These are phyloP conservation scores for Zele albiditarsus DNA, from an alignment of 2,888 invertebrate genomes.

Conservation along the genomic window DNA sequence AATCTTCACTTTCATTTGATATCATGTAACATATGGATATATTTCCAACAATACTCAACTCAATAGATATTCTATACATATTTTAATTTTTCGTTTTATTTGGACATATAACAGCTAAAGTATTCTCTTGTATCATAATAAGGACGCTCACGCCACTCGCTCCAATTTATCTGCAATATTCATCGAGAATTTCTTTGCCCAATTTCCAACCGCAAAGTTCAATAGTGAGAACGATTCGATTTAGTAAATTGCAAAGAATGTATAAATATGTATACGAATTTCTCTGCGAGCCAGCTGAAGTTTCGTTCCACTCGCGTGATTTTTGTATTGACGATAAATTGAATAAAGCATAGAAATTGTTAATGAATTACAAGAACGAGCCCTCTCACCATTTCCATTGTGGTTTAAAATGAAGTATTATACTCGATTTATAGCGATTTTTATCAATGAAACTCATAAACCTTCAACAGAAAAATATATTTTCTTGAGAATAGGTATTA, in stretches of 20 bases:
- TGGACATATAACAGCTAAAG: too few relatives aligned
- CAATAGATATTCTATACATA: too few relatives aligned
- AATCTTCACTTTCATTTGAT: background rate
- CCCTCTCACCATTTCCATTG: background rate
- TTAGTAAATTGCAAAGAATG: too few relatives aligned
- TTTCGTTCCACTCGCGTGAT: slow-evolving; percentile 12
- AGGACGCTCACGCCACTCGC: background rate
- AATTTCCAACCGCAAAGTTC: background rate
- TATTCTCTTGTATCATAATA: too few relatives aligned
- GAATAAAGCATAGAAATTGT: background rate
- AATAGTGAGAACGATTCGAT: too few relatives aligned
- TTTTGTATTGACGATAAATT: background rate
- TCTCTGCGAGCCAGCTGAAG: too few relatives aligned
- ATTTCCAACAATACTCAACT: background rate
- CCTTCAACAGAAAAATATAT: background rate
- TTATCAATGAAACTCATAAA: background rate
- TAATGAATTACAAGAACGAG: background rate
- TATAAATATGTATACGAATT: too few relatives aligned
- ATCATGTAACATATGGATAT: background rate
- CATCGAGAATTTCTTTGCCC: background rate
- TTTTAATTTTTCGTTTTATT: too few relatives aligned
- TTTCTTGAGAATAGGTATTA: background rate
- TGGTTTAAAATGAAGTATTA: background rate
- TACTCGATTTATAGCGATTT: background rate
- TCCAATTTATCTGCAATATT: background rate